Evolutionary conservation across 2,888 invertebrate species (phyloP), one percentile per base, ranked within the genome.

Genomic region (Palloptera scutellata): DNA sequence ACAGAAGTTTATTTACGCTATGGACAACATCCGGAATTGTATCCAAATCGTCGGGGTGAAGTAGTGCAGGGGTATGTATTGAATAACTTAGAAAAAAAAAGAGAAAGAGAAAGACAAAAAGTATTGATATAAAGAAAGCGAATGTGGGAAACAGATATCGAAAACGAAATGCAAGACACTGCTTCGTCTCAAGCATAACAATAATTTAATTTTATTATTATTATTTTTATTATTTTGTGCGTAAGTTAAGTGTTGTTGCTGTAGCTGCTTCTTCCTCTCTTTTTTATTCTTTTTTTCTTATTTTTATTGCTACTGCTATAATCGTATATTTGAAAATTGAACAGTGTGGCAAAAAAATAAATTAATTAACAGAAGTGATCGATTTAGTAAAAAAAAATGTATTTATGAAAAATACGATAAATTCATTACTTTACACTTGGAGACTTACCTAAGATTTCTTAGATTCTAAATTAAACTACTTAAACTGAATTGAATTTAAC

Each of bases 11-110:
- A 94, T 82, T 88, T 94, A 63, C 88, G 96, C 72, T 96, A 95
- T 81, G 96, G 96, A n/a, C 95, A 95, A 79, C 95, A 95, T 87
- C 95, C 96, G 48, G 95, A 96, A 83, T 87, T 96, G 20, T 96
- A 96, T 84, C 96, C 96, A 1, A 95, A 95, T 82, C 88, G 96
- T 73, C 88, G 96, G 73, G 96, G 96, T 1, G 94, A 95, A 84
- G 90, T 95, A 19, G 93, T 95, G 1, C 91, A 93, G 67, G 95
- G 95, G 88, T 93, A 86, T 86, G 19, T 11, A n/a, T 30, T 54
- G 72, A 52, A 43, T 40, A 30, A 8, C 17, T 19, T 71, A 64
- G 60, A 70, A 59, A 61, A 45, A 70, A 54, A 64, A 64, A 69
- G 64, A 41, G 43, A 61, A 45, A 45, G 54, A 69, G n/a, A 43